Conservation (phyloP, 2,888 invertebrate species). For the Mythimna vitellina region DNA sequence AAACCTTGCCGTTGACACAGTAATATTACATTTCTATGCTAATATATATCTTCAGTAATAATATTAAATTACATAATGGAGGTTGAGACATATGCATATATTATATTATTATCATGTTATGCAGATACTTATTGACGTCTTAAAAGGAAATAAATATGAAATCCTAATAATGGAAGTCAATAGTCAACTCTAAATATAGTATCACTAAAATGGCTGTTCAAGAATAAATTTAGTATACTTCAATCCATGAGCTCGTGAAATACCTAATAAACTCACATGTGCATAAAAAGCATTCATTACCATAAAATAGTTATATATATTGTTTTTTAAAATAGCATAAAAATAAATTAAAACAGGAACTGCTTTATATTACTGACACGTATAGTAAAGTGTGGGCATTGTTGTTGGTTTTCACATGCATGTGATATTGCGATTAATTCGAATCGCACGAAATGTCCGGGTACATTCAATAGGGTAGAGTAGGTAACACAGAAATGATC, state of each 20-base stretch:
- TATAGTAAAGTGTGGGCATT: background rate
- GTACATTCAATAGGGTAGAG: background rate
- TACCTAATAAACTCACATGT: background rate
- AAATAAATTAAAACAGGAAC: constrained; percentile 30
- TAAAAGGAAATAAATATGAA: background rate
- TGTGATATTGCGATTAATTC: constrained; percentile 8
- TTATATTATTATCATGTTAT: too few species aligned
- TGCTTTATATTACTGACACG: constrained; percentile 19
- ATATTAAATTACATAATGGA: too few species aligned
- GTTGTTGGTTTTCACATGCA: constrained; percentile 6
- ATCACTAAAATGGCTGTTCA: background rate
- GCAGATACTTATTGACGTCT: too few species aligned
- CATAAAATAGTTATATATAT: background rate
- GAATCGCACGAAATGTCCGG: constrained; percentile 13
- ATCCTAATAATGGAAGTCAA: background rate
- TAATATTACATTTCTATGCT: too few species aligned
- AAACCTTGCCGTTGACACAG: too few species aligned
- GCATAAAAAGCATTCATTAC: background rate
- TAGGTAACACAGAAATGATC: constrained; percentile 8
- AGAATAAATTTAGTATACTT: background rate
- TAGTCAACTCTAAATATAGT: background rate
- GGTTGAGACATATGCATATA: too few species aligned
- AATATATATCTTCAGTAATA: too few species aligned
- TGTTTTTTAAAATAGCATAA: background rate
- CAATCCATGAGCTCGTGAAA: background rate